Evolutionary conservation across 2,113 vertebrate genomes (phyloP).

Genomic region (Indicator maculatus): DNA sequence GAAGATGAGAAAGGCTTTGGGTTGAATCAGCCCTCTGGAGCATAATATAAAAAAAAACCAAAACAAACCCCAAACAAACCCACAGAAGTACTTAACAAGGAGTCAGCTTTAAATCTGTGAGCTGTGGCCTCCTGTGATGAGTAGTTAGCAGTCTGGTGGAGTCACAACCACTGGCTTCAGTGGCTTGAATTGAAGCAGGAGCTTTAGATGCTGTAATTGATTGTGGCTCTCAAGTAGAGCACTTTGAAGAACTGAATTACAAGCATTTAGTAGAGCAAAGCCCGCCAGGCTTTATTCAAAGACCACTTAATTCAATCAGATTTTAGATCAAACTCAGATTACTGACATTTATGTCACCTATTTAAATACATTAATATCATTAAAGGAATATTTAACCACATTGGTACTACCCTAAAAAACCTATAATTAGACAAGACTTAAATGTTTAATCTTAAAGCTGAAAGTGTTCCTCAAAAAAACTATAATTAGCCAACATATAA

Average conservation of each 20-base stretch:
- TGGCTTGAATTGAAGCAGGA: background rate
- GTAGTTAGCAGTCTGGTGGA: background rate
- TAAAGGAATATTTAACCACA: background rate
- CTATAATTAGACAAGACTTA: background rate
- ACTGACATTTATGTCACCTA: background rate
- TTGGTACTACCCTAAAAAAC: background rate
- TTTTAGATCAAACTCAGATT: background rate
- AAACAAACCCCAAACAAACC: no score
- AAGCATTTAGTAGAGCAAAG: background rate
- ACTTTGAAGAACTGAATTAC: background rate
- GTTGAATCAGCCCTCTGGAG: background rate
- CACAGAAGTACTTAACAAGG: background rate
- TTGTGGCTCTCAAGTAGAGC: background rate
- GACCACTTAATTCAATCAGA: background rate
- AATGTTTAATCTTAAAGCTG: background rate
- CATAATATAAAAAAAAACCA: rapidly evolving
- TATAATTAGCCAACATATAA: background rate
- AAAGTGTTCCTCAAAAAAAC: background rate
- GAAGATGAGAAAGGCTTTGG: background rate
- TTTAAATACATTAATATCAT: background rate
- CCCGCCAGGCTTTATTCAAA: background rate
- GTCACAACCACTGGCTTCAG: background rate
- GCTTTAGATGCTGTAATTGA: background rate
- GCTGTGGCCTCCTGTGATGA: background rate
- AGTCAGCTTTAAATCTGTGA: background rate